These are phyloP conservation scores for Caenorhabditis panamensis DNA, from an alignment of 2,888 invertebrate genomes.

Conservation along the genomic window DNA sequence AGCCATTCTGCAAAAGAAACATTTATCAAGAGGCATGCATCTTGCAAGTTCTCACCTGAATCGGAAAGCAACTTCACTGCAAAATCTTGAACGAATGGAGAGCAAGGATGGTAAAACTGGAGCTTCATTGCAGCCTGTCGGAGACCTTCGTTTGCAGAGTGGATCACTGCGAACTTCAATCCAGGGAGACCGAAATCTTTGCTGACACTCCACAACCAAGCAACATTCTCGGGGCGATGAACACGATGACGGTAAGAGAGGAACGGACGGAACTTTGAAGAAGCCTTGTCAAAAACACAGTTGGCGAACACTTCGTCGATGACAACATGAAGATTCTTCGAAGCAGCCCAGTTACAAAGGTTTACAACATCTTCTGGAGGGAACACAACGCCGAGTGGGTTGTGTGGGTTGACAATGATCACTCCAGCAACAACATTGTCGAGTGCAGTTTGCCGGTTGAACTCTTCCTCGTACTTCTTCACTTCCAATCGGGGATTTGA, in stretches of 20 bases:
- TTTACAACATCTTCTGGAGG: constrained; percentile 71
- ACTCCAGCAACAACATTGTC: constrained; percentile 76
- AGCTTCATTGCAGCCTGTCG: constrained; percentile 64
- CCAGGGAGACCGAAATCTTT: constrained; percentile 78
- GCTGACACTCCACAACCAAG: constrained; percentile 80
- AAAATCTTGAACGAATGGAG: constrained; percentile 72
- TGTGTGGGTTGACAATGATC: constrained; percentile 79
- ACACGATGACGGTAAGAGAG: constrained; percentile 68
- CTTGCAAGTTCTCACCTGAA: constrained; percentile 48
- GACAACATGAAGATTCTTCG: constrained; percentile 68
- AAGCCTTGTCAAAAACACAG: constrained; percentile 55
- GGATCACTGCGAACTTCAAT: constrained; percentile 68
- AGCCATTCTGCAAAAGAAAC: constrained; percentile 60
- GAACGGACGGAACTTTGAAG: constrained; percentile 61
- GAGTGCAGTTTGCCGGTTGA: constrained; percentile 20
- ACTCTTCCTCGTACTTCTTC: constrained; percentile 55
- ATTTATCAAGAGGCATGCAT: not conserved
- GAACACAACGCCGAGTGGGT: constrained; percentile 79
- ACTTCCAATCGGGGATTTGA: constrained; percentile 59
- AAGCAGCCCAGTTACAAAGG: constrained; percentile 77
- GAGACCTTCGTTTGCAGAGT: constrained; percentile 63
- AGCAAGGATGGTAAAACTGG: constrained; percentile 71
- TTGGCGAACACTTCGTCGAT: constrained; percentile 75
- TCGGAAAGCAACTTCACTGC: constrained; percentile 66
- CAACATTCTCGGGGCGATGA: constrained; percentile 60